Percentiles rank a stretch among this genome's conserved stretches.
Conservation (phyloP, 2,888 invertebrate genomes). For the Smittia sp. region DNA sequence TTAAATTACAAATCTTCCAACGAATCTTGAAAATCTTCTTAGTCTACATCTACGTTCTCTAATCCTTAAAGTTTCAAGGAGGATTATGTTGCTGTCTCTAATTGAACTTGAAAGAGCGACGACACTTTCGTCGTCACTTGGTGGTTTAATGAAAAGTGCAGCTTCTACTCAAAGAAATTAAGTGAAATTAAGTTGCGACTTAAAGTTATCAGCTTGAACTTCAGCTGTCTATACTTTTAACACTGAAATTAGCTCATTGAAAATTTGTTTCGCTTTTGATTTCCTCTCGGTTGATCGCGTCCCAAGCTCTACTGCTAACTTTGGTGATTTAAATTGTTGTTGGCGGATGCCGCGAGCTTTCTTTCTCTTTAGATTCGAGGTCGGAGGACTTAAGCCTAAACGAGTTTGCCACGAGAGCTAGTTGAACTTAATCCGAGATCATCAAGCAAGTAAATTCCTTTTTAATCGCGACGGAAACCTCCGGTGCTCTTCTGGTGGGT, state of each 20-base stretch:
- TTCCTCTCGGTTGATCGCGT: neutral
- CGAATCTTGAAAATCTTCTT: no score
- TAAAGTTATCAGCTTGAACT: slow-evolving; percentile 9
- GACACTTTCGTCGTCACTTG: neutral
- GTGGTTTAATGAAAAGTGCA: neutral
- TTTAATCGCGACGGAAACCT: neutral
- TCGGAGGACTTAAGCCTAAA: neutral
- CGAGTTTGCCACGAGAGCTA: neutral
- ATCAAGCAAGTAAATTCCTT: neutral
- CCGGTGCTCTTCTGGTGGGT: neutral
- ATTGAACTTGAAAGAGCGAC: neutral
- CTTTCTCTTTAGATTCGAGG: neutral
- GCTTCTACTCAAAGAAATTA: neutral
- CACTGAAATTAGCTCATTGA: neutral
- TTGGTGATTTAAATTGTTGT: neutral
- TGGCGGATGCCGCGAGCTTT: neutral
- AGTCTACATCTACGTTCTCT: no score
- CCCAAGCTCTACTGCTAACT: neutral
- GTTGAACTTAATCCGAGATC: slow-evolving; percentile 21
- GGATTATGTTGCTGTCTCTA: neutral
- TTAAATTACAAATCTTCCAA: no score
- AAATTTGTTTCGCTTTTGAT: slow-evolving; percentile 7
- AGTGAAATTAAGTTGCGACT: neutral
- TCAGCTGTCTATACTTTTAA: neutral
- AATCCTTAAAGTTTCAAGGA: neutral